Conservation (phyloP, 2,888 invertebrate species). For the Tenthredo amoena region DNA sequence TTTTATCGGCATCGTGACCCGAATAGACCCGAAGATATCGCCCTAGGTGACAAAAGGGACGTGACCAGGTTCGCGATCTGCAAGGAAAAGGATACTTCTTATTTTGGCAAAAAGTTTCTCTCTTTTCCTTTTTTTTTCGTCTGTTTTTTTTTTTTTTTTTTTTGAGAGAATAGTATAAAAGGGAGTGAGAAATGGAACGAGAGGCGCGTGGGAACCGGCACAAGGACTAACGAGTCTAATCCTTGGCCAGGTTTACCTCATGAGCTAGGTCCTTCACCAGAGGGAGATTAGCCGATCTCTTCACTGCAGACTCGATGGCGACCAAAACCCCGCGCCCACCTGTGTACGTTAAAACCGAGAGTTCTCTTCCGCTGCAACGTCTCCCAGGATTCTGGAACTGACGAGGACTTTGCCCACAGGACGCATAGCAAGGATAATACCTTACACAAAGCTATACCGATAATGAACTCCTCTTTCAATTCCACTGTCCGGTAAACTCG, state of each 20-base stretch:
- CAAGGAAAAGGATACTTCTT: conserved; percentile 19
- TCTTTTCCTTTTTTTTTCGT: too few species aligned
- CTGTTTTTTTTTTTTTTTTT: too few species aligned
- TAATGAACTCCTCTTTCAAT: conserved; percentile 73
- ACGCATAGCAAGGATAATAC: conserved; percentile 38
- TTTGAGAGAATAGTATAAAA: neutral
- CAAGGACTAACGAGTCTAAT: conserved; percentile 76
- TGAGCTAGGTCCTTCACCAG: conserved; percentile 52
- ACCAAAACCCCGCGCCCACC: conserved; percentile 21
- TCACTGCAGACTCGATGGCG: conserved; percentile 58
- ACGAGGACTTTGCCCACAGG: conserved; percentile 18
- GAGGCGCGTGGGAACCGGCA: conserved; percentile 51
- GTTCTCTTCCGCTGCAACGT: conserved; percentile 13
- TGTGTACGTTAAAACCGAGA: conserved; percentile 14
- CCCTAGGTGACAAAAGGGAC: neutral
- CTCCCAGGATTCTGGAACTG: neutral
- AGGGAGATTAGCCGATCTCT: conserved; percentile 70
- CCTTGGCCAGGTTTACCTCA: conserved; percentile 60
- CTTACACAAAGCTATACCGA: conserved; percentile 60
- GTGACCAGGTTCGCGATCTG: neutral
- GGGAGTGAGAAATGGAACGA: conserved; percentile 6
- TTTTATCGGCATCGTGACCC: conserved; percentile 22
- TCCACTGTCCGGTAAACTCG: conserved; percentile 60
- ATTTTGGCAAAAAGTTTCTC: conserved; percentile 9
- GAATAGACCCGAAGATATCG: conserved; percentile 17